Conservation (phyloP, 2,113 vertebrate species). For the Hoplias malabaricus region DNA sequence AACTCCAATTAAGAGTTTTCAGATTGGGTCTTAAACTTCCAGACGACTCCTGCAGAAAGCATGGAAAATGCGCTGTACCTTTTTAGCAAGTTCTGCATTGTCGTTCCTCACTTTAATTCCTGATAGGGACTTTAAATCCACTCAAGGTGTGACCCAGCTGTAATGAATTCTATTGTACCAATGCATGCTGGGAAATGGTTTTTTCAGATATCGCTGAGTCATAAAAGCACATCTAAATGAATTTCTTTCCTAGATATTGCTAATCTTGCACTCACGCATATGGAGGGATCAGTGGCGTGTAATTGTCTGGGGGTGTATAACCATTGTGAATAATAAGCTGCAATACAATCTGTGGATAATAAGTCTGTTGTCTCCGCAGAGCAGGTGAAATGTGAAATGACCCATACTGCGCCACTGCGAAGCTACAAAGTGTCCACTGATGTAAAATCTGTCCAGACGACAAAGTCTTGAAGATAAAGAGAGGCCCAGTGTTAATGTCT, state of each 20-base stretch:
- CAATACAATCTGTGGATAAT: no score
- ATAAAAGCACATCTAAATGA: neutral
- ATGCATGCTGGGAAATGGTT: neutral
- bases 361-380: slow-evolving; percentile 17
- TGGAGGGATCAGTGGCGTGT: neutral
- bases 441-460: neutral
- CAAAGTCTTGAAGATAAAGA: neutral
- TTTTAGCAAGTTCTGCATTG: no score
- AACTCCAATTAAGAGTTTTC: neutral
- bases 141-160: neutral
- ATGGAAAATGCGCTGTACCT: neutral
- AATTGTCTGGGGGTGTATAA: neutral
- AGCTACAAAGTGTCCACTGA: neutral
- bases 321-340: slow-evolving; percentile 3
- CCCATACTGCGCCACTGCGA: neutral
- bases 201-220: slow-evolving; percentile 9
- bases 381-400: neutral
- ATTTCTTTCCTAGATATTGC: neutral
- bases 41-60: no score
- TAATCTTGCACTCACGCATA: neutral
- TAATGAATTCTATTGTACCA: slow-evolving; percentile 5
- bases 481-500: neutral
- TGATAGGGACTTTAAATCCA: neutral
- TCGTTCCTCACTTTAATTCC: no score
- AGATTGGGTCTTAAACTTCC: no score